Conservation (phyloP, 1,140 invertebrate species). For the Drosophila ambigua region DNA sequence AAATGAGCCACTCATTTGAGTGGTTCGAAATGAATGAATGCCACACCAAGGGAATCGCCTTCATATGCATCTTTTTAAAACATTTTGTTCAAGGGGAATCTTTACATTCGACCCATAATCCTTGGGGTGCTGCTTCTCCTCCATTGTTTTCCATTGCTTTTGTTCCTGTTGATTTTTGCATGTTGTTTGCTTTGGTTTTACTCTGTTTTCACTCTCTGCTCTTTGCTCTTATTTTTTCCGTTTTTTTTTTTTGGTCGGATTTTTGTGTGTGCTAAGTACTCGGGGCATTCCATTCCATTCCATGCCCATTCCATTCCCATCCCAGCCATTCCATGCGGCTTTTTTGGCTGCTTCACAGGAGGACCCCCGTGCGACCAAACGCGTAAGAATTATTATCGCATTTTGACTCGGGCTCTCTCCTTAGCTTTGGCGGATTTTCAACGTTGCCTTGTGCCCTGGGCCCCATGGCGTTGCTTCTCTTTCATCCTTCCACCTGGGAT, state of each 20-base stretch:
- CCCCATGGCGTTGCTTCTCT: not conserved
- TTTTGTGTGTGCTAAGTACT: constrained; percentile 14
- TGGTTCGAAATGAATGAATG: too few relatives aligned
- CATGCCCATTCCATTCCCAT: constrained; percentile 7
- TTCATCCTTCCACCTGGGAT: constrained; percentile 2
- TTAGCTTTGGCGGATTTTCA: constrained; percentile 45
- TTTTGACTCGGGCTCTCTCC: constrained; percentile 32
- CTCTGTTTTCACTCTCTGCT: not conserved
- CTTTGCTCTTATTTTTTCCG: constrained; percentile 5
- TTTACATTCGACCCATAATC: too few relatives aligned
- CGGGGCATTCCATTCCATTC: constrained; percentile 14
- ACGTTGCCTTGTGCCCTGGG: constrained; percentile 15
- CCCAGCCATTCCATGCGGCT: constrained; percentile 28
- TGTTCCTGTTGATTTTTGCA: constrained; percentile 66
- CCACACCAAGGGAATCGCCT: too few relatives aligned
- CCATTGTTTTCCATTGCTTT: constrained; percentile 4
- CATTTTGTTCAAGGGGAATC: too few relatives aligned
- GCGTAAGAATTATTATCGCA: constrained; percentile 73
- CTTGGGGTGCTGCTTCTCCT: not conserved
- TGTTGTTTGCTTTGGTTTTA: constrained; percentile 52
- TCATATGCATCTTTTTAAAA: too few relatives aligned
- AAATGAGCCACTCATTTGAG: too few relatives aligned
- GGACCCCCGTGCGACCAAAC: constrained; percentile 22
- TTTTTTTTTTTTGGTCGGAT: constrained; percentile 28
- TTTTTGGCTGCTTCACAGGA: constrained; percentile 26